These are phyloP conservation scores for Ianthella basta DNA, from an alignment of 37 sponge, comb jelly and placozoan species.

Conservation along the genomic window DNA sequence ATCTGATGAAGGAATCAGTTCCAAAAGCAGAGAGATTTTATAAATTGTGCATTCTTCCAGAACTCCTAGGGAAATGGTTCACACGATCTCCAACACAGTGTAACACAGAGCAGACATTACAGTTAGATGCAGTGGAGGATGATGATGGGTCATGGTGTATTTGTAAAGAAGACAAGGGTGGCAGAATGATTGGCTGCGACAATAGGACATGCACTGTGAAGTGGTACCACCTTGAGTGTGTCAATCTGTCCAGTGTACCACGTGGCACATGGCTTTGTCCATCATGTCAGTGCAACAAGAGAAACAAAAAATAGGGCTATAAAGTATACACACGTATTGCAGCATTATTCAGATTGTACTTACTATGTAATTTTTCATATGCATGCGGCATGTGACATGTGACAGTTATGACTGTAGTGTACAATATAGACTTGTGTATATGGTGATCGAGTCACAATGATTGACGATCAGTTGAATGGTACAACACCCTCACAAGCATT, in stretches of 20 bases:
- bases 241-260: conserved; percentile 16
- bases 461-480: conserved; percentile 15
- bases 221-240: conserved; percentile 50
- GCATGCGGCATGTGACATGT: neutral
- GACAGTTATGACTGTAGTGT: neutral
- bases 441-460: neutral
- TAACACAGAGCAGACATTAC: neutral
- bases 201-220: conserved; percentile 30
- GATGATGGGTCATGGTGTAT: conserved; percentile 51
- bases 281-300: no score
- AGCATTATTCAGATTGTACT: neutral
- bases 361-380: neutral
- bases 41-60: conserved; percentile 38
- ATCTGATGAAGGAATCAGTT: conserved; percentile 6
- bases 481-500: conserved; percentile 55
- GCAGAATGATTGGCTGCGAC: conserved; percentile 56
- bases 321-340: neutral
- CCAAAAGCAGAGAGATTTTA: conserved; percentile 21
- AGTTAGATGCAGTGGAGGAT: conserved; percentile 7
- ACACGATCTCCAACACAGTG: neutral
- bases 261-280: conserved; percentile 49
- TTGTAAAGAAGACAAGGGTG: conserved; percentile 45
- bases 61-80: conserved; percentile 54
- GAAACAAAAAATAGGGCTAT: no score
- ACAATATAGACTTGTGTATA: neutral